These are phyloP conservation scores for Hypocryptadius cinnamomeus DNA, from an alignment of 2,113 vertebrate genomes.

Conservation along the genomic window DNA sequence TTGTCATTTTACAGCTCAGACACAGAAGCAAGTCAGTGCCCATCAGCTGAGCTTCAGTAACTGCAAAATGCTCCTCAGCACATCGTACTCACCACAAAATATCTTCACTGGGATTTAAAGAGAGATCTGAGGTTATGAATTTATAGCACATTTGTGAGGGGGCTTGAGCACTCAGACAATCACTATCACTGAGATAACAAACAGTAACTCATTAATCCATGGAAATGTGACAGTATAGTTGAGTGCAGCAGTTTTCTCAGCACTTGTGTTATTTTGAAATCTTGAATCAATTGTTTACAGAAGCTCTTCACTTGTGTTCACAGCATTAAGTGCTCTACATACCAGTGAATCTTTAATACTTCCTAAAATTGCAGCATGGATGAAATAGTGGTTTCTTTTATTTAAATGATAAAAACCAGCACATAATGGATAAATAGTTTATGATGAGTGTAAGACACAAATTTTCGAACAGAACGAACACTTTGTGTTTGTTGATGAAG, in stretches of 20 bases:
- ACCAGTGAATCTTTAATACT: neutral
- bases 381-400: neutral
- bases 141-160: neutral
- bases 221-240: neutral
- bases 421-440: neutral
- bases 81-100: neutral
- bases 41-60: neutral
- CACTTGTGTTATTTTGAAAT: constrained; percentile 35
- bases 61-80: neutral
- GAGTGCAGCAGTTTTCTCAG: neutral
- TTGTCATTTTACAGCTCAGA: neutral
- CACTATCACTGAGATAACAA: neutral
- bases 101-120: neutral
- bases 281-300: constrained; percentile 40
- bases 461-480: neutral
- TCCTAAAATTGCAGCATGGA: neutral
- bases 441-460: neutral
- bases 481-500: neutral
- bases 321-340: constrained; percentile 27
- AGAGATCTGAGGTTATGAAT: neutral
- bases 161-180: neutral
- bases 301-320: constrained; percentile 52
- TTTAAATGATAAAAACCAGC: neutral
- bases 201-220: constrained; percentile 10
- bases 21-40: neutral